Conservation (phyloP, 1,140 invertebrate species). For the Halyomorpha halys region DNA sequence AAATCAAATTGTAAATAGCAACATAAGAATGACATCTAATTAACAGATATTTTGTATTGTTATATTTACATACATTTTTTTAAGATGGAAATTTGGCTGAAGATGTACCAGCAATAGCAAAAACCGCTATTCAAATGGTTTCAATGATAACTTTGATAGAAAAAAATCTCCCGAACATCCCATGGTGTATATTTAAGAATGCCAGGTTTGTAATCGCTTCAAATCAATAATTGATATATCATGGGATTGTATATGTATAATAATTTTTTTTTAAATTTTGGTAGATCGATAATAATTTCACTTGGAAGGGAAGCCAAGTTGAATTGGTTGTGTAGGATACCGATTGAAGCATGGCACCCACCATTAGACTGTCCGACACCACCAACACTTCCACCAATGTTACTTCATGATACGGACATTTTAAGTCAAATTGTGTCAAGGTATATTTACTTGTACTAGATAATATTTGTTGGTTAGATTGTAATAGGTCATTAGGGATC, state of each 20-base stretch:
- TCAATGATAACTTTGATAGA: background rate
- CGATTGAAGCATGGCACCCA: conserved; percentile 50
- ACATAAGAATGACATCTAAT: background rate
- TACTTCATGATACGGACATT: conserved; percentile 67
- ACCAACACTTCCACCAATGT: conserved; percentile 45
- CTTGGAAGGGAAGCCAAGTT: conserved; percentile 49
- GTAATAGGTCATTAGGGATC: no score
- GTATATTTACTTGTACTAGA: conserved; percentile 26
- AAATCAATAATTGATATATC: background rate
- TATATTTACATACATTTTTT: background rate
- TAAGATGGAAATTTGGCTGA: background rate
- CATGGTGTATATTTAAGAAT: background rate
- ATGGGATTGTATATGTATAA: background rate
- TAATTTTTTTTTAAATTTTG: conserved; percentile 8
- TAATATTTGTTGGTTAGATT: no score
- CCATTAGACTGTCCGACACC: conserved; percentile 7
- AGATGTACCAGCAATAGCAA: background rate
- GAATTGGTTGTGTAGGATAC: conserved; percentile 53
- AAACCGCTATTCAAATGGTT: background rate
- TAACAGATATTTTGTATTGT: background rate
- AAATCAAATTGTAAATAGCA: no score
- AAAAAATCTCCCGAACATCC: background rate
- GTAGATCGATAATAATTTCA: conserved; percentile 40
- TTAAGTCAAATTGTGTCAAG: conserved; percentile 46
- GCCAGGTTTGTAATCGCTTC: background rate